Percentiles rank a stretch among this genome's conserved stretches.
These are phyloP conservation scores for Corella eumyota DNA, from an alignment of 23 tunicate species.

Conservation along the genomic window DNA sequence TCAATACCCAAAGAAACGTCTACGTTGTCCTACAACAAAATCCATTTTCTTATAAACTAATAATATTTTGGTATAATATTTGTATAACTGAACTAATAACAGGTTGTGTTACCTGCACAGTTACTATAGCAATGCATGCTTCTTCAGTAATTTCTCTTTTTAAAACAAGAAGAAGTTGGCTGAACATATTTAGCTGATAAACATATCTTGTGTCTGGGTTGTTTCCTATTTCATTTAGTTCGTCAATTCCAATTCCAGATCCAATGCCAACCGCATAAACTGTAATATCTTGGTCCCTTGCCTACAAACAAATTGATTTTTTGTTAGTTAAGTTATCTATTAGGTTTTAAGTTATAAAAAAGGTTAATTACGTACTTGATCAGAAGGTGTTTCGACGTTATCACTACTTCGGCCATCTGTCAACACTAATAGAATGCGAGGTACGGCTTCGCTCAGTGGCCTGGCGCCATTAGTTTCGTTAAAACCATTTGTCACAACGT, in stretches of 20 bases:
- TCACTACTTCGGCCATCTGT: conserved; percentile 25
- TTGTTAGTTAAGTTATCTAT: not conserved
- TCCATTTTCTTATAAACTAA: not conserved
- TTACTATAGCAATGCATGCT: conserved; percentile 6
- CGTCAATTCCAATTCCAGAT: conserved; percentile 3
- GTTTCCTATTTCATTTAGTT: conserved; percentile 14
- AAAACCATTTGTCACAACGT: conserved; percentile 11
- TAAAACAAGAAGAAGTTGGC: conserved; percentile 2
- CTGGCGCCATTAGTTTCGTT: conserved; percentile 7
- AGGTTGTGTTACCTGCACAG: conserved; percentile 5
- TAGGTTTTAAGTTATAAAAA: not conserved
- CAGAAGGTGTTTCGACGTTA: not conserved
- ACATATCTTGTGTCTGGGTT: conserved; percentile 1
- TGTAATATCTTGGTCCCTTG: conserved; percentile 4
- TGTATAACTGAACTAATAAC: not conserved
- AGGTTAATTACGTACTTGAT: not conserved
- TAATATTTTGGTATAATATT: not conserved
- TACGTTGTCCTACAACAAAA: conserved; percentile 4
- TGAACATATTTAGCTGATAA: not conserved
- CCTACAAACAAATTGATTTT: conserved; percentile 3
- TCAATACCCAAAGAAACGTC: not conserved
- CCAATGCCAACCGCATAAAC: conserved; percentile 35
- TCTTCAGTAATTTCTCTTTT: not conserved
- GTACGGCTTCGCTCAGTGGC: conserved; percentile 5
- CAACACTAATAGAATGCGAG: conserved; percentile 10